Evolutionary conservation across 2,888 invertebrate genomes (phyloP), one percentile per base, ranked within the genome.

Genomic region (Dorcus parallelipipedus): DNA sequence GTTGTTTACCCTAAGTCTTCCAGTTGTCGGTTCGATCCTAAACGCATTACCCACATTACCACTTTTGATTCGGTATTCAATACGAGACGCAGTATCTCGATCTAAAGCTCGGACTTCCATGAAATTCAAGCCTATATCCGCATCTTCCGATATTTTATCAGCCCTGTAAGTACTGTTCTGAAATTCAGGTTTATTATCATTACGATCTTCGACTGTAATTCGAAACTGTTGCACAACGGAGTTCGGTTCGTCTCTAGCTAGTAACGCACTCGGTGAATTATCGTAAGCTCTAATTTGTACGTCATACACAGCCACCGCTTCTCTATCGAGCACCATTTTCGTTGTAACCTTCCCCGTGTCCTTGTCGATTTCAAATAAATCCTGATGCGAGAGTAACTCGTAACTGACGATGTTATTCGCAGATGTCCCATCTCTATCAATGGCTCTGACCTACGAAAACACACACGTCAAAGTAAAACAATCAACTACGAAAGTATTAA

Each of bases 141-240:
- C 89, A 76, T 92, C 89, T 79, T 96, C 97, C 38, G 86, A 84
- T 64, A 93, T 85, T 52, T 87, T 85, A 67, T 88, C 87, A 0
- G 90, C 90, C 14, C 87, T 81, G 74, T 92, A 93, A 5, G 85
- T 82, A 1, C 83, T 78, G 71, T 90, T 84, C n/a, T 88, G 88
- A 75, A 98, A 98, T 68, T 86, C 86, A 0, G 98, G 98, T 17
- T 88, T 85, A 77, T 98, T 97, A 77, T 98, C 98, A 76, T 98
- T 98, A 74, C 93, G 93, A 79, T 98, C 98, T 20, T 93, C 94
- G 45, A 98, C 95, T 72, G 89, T 90, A 69, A 97, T 94, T 66
- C 90, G 85, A 73, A 96, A 93, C 53, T 89, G 89, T 78, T 93
- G 93, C 67, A 89, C 86, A 2, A 85, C 86, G 49, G 82, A 84